Base-by-base conservation (phyloP, 2,888 invertebrate species). In the Leptopilina myrica region DNA sequence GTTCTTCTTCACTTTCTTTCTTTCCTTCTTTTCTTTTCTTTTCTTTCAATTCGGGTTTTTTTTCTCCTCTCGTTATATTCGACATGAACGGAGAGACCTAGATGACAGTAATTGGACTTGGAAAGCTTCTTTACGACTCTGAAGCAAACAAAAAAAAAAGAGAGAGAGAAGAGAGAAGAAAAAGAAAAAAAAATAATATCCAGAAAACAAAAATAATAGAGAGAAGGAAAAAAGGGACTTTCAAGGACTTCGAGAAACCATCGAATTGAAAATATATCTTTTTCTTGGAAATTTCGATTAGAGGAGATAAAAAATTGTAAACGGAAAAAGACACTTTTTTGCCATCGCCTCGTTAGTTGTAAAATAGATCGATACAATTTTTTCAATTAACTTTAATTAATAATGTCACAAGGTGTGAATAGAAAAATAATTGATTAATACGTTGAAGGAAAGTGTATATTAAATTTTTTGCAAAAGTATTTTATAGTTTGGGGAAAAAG, bases 251-350 rank as follows among this genome's bases (percentile, higher is more conserved):
- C 67, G 12, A 43, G 67, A 67, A 49, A 67, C 20, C 26, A 67
- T 67, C 79, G 79, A 82, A 81, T 78, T 33, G 79, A 79, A 76
- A 78, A 43, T 43, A 43, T 43, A 43, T 43, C 43, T 43, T 43
- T 80, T 65, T 20, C 20, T 20, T 62, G 12, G 62, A 20, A 62
- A 62, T 20, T 3, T 62, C 20, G 62, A 20, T 7, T 62, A 20
- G 15, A 7, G 20, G 9, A 49, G n/a, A 62, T 14, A 20, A 15
- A 73, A 56, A 56, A 26, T 49, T 8, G 53, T 5, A 14, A 66
- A 33, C 14, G 6, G n/a, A 20, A 62, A 20, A 20, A 20, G 8
- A 62, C 20, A 62, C 6, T 43, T 43, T 43, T 43, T 20, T 20
- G 20, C 43, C 43, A 43, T 20, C 20, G 20, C 20, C 33, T 33